Base-by-base conservation (phyloP, 2,797 vertebrate genomes). In the Silurus lanzhouensis region DNA sequence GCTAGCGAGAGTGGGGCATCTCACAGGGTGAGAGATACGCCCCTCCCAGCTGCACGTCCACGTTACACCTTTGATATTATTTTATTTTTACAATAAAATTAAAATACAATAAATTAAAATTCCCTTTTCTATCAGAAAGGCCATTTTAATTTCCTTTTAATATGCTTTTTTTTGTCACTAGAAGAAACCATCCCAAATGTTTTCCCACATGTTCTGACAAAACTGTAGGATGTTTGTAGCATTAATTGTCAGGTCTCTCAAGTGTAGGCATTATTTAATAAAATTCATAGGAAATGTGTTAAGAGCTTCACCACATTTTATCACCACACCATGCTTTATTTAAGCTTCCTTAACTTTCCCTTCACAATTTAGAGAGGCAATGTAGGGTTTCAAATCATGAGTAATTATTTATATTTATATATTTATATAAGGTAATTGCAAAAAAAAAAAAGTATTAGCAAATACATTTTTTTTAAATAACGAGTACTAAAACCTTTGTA, bases 161-260 rank as follows among this genome's bases (percentile, higher is more conserved):
- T n/a, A n/a, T 19, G 48, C 14, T 55, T 57, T 6, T 48, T 75
- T 75, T 74, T 55, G 72, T 75, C 72, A 75, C 6, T 75, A 14
- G n/a, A 75, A 1, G 52, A 13, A 13, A 57, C 55, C 52, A 75
- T 27, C 48, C 48, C 25, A 75, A 75, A 17, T 55, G 14, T 55
- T 27, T 52, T 75, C n/a, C n/a, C n/a, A 27, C 72, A 57, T 27
- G 71, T 75, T 75, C 17, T 75, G n/a, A 52, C 46, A 75, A 22
- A 57, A 7, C 72, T 14, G 13, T 57, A 2, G 25, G 14, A 27
- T 27, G 72, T 22, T 57, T 19, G 48, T 57, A 12, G 48, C 25
- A 27, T 57, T 57, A 57, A 57, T 75, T 17, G 72, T 75, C 48
- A 27, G 72, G 48, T 14, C 12, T 52, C 20, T 52, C 44, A 52